A percentile compares a stretch with the other conserved stretches of the same genome.
Evolutionary conservation across 2,797 vertebrate species (phyloP).

Genomic region (Micrastur ruficollis): DNA sequence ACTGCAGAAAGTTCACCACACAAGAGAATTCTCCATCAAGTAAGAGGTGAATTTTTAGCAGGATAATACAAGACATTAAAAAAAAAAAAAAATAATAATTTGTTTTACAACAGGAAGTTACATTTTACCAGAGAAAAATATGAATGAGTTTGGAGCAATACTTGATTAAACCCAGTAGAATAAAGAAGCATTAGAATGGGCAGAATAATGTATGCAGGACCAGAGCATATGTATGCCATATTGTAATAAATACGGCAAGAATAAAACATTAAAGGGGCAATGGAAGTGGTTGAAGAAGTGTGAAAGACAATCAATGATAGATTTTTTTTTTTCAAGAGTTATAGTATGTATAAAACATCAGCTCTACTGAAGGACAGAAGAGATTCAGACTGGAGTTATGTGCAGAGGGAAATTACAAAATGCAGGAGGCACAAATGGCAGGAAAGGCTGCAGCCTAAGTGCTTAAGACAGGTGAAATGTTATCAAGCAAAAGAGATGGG

Average conservation of each 20-base stretch:
- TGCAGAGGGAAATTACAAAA: background rate
- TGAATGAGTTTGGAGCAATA: background rate
- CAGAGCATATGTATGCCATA: background rate
- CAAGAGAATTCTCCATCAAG: background rate
- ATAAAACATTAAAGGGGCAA: background rate
- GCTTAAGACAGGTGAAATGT: background rate
- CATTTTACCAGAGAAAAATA: background rate
- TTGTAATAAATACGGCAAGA: slow-evolving; percentile 17
- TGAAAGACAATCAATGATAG: background rate
- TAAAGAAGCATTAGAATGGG: background rate
- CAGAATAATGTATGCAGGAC: background rate
- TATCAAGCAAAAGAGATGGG: background rate
- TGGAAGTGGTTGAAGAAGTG: background rate
- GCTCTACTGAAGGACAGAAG: background rate
- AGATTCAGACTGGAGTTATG: background rate
- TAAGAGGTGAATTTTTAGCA: background rate
- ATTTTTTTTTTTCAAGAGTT: background rate
- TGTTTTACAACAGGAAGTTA: background rate
- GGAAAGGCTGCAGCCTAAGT: background rate
- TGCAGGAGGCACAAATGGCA: background rate
- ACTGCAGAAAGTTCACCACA: background rate
- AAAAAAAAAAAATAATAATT: background rate
- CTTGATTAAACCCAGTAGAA: background rate
- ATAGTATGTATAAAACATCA: background rate
- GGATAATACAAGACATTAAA: background rate